These are phyloP conservation scores for Callorhinus ursinus DNA, from an alignment of 2,113 vertebrate genomes.

Conservation along the genomic window DNA sequence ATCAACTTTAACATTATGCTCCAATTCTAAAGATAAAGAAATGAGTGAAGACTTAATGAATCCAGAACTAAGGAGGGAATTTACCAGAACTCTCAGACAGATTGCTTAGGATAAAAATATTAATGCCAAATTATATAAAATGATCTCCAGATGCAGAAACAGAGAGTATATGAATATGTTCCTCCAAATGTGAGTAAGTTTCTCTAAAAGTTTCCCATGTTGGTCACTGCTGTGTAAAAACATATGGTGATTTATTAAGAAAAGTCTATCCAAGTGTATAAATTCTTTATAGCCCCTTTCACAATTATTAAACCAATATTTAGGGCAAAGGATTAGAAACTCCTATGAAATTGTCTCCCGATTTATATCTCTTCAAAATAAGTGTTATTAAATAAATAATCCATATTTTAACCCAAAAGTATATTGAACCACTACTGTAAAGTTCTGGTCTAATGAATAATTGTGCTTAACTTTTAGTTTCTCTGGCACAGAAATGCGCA, in stretches of 20 bases:
- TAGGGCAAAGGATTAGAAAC: not conserved
- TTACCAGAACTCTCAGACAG: not conserved
- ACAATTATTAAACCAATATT: not conserved
- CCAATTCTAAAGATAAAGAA: not conserved
- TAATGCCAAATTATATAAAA: not conserved
- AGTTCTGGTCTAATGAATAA: not conserved
- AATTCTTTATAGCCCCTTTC: not conserved
- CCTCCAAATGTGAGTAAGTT: not conserved
- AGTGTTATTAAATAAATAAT: not conserved
- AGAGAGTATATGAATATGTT: not conserved
- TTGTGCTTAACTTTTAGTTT: not conserved
- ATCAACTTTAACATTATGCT: not conserved
- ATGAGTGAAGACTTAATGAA: not conserved
- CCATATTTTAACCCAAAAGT: not conserved
- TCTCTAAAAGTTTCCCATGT: not conserved
- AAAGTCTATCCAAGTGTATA: not conserved
- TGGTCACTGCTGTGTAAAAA: not conserved
- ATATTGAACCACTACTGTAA: not conserved
- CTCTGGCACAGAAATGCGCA: not conserved
- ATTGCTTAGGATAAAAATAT: not conserved
- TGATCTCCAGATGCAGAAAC: not conserved
- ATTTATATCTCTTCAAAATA: slow-evolving; percentile 5
- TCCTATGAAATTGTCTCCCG: not conserved
- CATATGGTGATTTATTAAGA: not conserved
- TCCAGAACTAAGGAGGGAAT: not conserved